Evolutionary conservation across 1,140 invertebrate species (phyloP), one percentile per base, ranked within the genome.

Genomic region (Euglossa dilemma): DNA sequence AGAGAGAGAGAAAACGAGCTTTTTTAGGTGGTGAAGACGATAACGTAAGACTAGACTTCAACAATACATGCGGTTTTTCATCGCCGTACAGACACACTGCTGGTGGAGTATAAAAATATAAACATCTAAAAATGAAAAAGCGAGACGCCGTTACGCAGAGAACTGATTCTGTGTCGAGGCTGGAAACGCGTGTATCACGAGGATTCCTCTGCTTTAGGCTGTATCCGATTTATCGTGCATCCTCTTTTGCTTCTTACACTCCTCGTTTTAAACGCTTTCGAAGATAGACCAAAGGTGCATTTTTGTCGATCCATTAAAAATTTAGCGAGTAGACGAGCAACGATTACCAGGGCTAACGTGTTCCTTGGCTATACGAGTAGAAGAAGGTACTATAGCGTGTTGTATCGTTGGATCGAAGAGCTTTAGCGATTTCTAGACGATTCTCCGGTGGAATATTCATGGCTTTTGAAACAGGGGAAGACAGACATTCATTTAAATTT

Each of bases 31-130:
- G 36, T 84, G 76, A 91, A 87, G 77, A 89, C 80, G 89, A 90
- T 94, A 94, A 93, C 88, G 76, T 92, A 93, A 93, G 93, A 94
- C 93, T 94, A 94, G 93, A 94, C 89, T 93, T 94, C 90, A 93
- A 93, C 91, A 93, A 94, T 93, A 94, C 93, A 92, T 92, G 91
- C 91, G 90, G 89, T 91, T 90, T 87, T 84, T 87, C 90, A 90
- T 92, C 87, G 87, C 87, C 88, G 78, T 91, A 90, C 77, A 91
- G 86, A 91, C 86, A 91, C 83, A 83, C 28, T 84, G 80, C 75
- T 89, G 67, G 88, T 89, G 91, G 87, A 89, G 90, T 93, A 93
- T 93, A 94, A 93, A 94, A 93, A 93, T 94, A 94, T 94, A 94
- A 94, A 93, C 89, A 93, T 92, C 87, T 93, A 91, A 91, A 90